Conservation (phyloP, 2,113 vertebrate genomes). For the Campylomormyrus numenius region DNA sequence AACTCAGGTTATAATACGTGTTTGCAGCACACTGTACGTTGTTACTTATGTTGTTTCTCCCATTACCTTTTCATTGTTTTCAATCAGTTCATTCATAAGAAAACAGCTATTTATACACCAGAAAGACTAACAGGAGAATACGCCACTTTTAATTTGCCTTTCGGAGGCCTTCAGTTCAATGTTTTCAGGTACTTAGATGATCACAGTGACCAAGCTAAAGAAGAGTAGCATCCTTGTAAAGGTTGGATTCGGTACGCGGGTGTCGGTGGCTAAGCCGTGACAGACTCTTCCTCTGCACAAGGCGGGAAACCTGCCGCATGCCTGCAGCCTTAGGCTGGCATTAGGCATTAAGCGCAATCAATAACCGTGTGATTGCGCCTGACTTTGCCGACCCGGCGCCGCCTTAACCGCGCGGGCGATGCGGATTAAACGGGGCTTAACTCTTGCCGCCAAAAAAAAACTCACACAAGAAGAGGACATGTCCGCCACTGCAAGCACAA, state of each 20-base stretch:
- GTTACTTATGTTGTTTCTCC: background rate
- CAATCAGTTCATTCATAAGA: background rate
- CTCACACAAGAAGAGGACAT: slow-evolving; percentile 13
- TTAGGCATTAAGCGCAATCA: slow-evolving; percentile 39
- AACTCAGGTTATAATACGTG: background rate
- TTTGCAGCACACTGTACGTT: background rate
- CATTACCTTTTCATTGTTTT: background rate
- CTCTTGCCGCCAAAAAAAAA: background rate
- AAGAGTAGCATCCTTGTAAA: background rate
- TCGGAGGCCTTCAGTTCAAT: background rate
- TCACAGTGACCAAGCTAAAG: background rate
- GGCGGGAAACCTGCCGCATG: slow-evolving; percentile 29
- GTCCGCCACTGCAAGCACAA: background rate
- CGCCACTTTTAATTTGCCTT: background rate
- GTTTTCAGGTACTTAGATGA: background rate
- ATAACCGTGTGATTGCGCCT: slow-evolving; percentile 32
- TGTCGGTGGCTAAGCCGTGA: background rate
- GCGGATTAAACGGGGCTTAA: slow-evolving; percentile 20
- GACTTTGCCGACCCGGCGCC: background rate
- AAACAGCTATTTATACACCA: background rate
- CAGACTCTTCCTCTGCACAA: background rate
- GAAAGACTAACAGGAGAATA: background rate
- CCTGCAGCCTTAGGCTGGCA: slow-evolving; percentile 39
- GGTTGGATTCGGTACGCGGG: background rate
- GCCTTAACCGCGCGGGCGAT: slow-evolving; percentile 8